Evolutionary conservation across 64 coral and sea anemone species (phyloP), one percentile per base, ranked within the genome.

Genomic region (Exaiptasia diaphana): DNA sequence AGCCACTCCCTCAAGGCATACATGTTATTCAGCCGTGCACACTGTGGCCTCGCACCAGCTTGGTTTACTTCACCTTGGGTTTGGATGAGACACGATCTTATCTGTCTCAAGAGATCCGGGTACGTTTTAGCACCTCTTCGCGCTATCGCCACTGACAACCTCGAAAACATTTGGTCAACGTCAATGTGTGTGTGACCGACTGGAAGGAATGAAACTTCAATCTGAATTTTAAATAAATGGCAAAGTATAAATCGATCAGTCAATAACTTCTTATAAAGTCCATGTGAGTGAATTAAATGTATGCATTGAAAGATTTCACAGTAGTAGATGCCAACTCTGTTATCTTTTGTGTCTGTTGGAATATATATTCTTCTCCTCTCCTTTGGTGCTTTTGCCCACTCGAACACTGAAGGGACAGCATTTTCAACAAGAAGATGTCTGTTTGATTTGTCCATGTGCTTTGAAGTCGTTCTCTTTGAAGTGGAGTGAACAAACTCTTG

Each of bases 171-270:
- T 29, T 89, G 76, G 36, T 74, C 77, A 3, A 74, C 76, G 40
- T 90, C 87, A 1, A 75, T 74, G 29, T 90, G 87, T 7, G 87
- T 90, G 53, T 90, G 87, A 1, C 87, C 87, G 27, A 46, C 45
- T 1, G 52, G 65, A 24, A 90, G 35, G 46, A 90, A 90, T 63
- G 67, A 54, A 43, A 90, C 57, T 75, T 90, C 87, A 44, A 90
- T 13, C 87, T 90, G 27, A 21, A 82, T 53, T 59, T 15, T 39
- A 12, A 70, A 88, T 30, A 76, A 50, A 4, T n/a, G n/a, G n/a
- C n/a, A n/a, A n/a, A n/a, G n/a, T n/a, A n/a, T n/a, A n/a, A n/a
- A n/a, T n/a, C n/a, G n/a, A n/a, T n/a, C n/a, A n/a, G n/a, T n/a
- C n/a, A n/a, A n/a, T n/a, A n/a, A n/a, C n/a, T n/a, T n/a, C n/a